These are phyloP conservation scores for Acromyrmex heyeri DNA, from an alignment of 1,140 invertebrate genomes.

Conservation along the genomic window DNA sequence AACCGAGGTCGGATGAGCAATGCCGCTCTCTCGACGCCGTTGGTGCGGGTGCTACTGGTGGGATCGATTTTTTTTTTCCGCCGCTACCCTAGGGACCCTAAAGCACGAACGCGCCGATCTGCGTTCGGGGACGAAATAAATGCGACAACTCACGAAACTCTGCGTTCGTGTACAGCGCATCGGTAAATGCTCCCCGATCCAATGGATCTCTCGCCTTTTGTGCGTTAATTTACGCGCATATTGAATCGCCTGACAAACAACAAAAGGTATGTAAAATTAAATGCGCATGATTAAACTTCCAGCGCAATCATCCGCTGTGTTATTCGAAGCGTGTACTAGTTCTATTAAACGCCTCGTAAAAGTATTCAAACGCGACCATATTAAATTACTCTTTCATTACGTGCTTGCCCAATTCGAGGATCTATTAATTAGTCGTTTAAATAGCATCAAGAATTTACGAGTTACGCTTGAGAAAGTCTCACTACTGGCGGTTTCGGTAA, in stretches of 20 bases:
- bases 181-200: neutral
- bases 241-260: slow-evolving; percentile 27
- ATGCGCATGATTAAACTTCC: slow-evolving; percentile 11
- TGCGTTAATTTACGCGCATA: slow-evolving; percentile 17
- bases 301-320: neutral
- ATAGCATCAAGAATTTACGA: slow-evolving; percentile 27
- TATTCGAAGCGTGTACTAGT: neutral
- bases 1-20: slow-evolving; percentile 58
- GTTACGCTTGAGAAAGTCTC: neutral
- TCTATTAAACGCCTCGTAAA: slow-evolving; percentile 16
- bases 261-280: slow-evolving; percentile 26
- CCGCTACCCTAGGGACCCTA: slow-evolving; percentile 59
- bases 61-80: slow-evolving; percentile 74
- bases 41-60: slow-evolving; percentile 48
- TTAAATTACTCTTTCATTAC: slow-evolving; percentile 33
- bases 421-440: slow-evolving; percentile 37
- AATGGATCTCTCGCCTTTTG: neutral
- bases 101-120: slow-evolving; percentile 40
- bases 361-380: slow-evolving; percentile 3
- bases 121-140: slow-evolving; percentile 66
- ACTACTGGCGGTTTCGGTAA: neutral
- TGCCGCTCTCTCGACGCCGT: slow-evolving; percentile 31
- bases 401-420: neutral
- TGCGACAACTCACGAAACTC: slow-evolving; percentile 62
- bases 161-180: slow-evolving; percentile 10